Conservation (phyloP, 2,113 vertebrate genomes). For the Galeopterus variegatus region DNA sequence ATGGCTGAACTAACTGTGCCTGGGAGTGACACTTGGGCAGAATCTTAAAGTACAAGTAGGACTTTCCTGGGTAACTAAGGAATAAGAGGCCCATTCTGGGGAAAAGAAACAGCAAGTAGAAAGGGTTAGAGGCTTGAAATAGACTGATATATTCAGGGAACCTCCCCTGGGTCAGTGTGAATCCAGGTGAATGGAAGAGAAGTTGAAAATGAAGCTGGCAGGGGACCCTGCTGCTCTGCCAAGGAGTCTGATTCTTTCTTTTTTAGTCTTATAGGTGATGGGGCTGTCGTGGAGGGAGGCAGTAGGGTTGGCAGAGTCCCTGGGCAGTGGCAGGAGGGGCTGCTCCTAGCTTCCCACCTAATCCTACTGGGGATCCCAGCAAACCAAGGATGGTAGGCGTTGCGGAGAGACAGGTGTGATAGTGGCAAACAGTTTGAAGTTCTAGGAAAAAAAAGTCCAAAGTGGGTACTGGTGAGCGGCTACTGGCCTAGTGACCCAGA, state of each 20-base stretch:
- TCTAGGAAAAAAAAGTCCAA: slow-evolving; percentile 22
- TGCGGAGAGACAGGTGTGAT: not conserved
- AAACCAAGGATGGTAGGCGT: not conserved
- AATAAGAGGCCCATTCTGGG: not conserved
- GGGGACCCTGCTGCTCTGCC: not conserved
- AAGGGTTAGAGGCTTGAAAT: slow-evolving; percentile 35
- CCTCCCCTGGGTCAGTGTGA: not conserved
- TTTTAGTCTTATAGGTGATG: not conserved
- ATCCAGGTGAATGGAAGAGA: not conserved
- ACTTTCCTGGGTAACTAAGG: slow-evolving; percentile 7
- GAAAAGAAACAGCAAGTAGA: not conserved
- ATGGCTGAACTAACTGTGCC: not conserved
- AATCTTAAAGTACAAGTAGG: slow-evolving; percentile 6
- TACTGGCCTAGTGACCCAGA: not conserved
- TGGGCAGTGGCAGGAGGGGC: not conserved
- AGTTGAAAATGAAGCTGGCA: not conserved
- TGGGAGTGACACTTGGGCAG: not conserved
- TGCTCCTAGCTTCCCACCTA: not conserved
- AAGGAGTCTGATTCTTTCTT: not conserved
- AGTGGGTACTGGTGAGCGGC: not conserved
- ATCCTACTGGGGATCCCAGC: no score
- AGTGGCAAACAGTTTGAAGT: not conserved
- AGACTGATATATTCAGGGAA: not conserved
- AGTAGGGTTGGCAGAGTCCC: not conserved
- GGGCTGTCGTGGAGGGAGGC: not conserved